These are phyloP conservation scores for Calosoma granatense DNA, from an alignment of 1,140 invertebrate species.

Conservation along the genomic window DNA sequence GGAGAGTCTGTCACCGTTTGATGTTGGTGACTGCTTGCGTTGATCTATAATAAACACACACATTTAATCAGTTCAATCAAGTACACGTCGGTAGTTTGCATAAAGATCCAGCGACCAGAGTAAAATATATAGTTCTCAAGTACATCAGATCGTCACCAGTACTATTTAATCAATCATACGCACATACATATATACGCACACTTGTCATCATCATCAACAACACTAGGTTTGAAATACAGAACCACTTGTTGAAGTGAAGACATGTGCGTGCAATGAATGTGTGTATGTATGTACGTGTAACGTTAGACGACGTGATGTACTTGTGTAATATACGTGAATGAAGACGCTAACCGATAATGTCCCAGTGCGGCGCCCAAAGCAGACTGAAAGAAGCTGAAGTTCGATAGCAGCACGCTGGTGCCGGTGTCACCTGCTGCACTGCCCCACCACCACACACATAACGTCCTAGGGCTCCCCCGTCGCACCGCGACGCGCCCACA, in stretches of 20 bases:
- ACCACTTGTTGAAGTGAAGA: background rate
- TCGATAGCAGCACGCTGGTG: background rate
- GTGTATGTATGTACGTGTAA: background rate
- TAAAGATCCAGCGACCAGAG: too few species aligned
- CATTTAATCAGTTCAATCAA: background rate
- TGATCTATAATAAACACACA: conserved; percentile 36
- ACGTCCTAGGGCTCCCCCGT: background rate
- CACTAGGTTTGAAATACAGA: background rate
- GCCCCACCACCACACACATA: background rate
- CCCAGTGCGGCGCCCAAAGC: background rate
- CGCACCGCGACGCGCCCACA: conserved; percentile 3
- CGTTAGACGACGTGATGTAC: background rate
- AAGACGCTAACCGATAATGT: conserved; percentile 3
- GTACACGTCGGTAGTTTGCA: background rate
- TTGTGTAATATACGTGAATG: background rate
- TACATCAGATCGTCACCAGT: too few species aligned
- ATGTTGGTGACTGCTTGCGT: conserved; percentile 44
- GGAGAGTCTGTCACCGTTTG: conserved; percentile 54
- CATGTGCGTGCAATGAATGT: background rate
- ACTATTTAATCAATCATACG: too few species aligned
- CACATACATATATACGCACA: too few species aligned
- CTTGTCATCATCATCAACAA: too few species aligned
- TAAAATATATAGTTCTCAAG: too few species aligned
- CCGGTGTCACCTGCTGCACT: conserved; percentile 2
- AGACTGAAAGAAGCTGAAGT: conserved; percentile 9